Percentiles rank a stretch among this genome's conserved stretches.
Evolutionary conservation across 2,888 invertebrate genomes (phyloP).

Genomic region (Eupeodes latifasciatus): DNA sequence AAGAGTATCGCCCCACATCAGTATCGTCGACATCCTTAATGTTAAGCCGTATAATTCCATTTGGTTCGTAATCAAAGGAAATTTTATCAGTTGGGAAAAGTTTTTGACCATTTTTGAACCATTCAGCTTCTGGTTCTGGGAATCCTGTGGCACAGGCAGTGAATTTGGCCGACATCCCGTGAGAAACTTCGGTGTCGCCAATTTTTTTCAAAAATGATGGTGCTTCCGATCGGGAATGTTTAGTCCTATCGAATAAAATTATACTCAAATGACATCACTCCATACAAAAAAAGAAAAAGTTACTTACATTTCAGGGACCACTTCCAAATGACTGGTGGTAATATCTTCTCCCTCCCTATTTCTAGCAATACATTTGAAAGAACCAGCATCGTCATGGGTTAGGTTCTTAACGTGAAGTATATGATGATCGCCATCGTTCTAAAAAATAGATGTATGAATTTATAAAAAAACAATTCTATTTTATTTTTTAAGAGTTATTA

Average conservation of each 20-base stretch:
- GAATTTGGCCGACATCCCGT: slow-evolving; percentile 95
- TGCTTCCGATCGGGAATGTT: slow-evolving; percentile 90
- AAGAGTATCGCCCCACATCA: slow-evolving; percentile 94
- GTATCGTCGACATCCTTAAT: slow-evolving; percentile 91
- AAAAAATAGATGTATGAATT: not conserved
- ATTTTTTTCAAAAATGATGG: slow-evolving; percentile 95
- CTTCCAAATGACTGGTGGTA: slow-evolving; percentile 90
- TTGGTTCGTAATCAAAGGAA: slow-evolving; percentile 90
- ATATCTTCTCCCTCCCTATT: slow-evolving; percentile 92
- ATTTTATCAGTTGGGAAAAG: slow-evolving; percentile 93
- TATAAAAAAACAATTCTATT: not conserved
- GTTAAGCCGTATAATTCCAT: slow-evolving; percentile 90
- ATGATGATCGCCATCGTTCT: slow-evolving; percentile 91
- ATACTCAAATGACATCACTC: not conserved
- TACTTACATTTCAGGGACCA: slow-evolving; percentile 93
- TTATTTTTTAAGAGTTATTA: not conserved
- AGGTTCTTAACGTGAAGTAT: slow-evolving; percentile 91
- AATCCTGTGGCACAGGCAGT: slow-evolving; percentile 95
- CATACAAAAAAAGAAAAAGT: slow-evolving; percentile 13
- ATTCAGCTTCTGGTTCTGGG: slow-evolving; percentile 94
- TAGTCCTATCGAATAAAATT: slow-evolving; percentile 85
- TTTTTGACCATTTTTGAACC: slow-evolving; percentile 92
- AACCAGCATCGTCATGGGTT: slow-evolving; percentile 88
- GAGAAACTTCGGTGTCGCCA: slow-evolving; percentile 93
- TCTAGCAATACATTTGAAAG: slow-evolving; percentile 90